Conservation (phyloP, 2,113 vertebrate genomes). For the Illadopsis cleaveri region DNA sequence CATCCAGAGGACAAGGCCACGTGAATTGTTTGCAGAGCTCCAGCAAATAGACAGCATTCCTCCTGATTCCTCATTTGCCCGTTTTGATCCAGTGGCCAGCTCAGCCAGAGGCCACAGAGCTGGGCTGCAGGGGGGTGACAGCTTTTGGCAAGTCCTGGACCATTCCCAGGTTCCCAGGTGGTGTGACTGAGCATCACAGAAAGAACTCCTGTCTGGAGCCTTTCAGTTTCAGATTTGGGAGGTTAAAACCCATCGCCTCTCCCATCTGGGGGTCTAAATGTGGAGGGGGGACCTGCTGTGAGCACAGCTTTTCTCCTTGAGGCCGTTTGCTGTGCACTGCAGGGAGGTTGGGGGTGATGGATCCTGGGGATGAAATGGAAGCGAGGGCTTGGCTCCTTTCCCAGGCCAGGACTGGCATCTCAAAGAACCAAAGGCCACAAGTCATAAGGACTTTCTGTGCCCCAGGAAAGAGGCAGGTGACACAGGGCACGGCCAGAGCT, state of each 20-base stretch:
- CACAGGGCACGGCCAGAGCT: neutral
- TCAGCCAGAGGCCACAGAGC: neutral
- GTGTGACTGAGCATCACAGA: neutral
- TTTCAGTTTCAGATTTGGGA: neutral
- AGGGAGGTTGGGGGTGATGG: neutral
- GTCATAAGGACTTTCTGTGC: neutral
- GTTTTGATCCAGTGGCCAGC: neutral
- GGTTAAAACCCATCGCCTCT: neutral
- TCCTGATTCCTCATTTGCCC: neutral
- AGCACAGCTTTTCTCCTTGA: neutral
- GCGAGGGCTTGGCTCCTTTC: neutral
- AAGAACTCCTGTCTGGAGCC: neutral
- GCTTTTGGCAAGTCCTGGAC: neutral
- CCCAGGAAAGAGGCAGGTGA: neutral
- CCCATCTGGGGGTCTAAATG: neutral
- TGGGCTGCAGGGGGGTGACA: neutral
- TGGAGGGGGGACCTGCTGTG: neutral
- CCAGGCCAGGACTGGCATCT: neutral
- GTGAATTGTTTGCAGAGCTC: slow-evolving; percentile 13
- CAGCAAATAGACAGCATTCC: neutral
- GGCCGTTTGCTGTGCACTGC: neutral
- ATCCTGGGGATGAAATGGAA: neutral
- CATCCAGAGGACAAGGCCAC: neutral
- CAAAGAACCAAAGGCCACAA: neutral
- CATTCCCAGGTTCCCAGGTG: neutral